A percentile compares a stretch with the other conserved stretches of the same genome.
These are phyloP conservation scores for Hydractinia echinata DNA, from an alignment of 30 jellyfish, hydroid and myxozoan species.

Conservation along the genomic window DNA sequence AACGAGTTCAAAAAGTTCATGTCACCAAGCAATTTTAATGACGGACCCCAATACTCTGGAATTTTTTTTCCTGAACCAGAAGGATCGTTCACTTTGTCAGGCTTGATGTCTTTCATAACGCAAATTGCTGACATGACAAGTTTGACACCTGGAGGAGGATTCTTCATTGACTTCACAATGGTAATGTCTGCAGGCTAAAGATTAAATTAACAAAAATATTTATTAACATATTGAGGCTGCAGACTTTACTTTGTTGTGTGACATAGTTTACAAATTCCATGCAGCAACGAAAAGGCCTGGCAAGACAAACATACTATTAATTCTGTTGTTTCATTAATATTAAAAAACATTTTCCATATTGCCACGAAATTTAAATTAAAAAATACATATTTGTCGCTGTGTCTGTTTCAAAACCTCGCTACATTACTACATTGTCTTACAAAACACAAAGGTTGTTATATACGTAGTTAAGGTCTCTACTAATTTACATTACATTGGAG, in stretches of 20 bases:
- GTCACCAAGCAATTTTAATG: conserved; percentile 94
- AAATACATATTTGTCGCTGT: too few species aligned
- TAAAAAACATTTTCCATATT: too few species aligned
- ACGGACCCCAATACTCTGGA: conserved; percentile 97
- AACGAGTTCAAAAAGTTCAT: conserved; percentile 78
- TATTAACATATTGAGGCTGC: neutral
- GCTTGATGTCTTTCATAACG: conserved; percentile 90
- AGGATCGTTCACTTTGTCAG: conserved; percentile 88
- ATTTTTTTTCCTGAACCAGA: conserved; percentile 96
- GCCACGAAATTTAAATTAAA: too few species aligned
- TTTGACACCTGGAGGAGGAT: conserved; percentile 97
- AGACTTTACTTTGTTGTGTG: neutral
- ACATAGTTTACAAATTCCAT: neutral
- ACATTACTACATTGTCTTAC: too few species aligned
- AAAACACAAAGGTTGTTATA: too few species aligned
- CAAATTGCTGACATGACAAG: conserved; percentile 98
- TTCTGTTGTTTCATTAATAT: too few species aligned
- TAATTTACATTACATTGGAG: too few species aligned
- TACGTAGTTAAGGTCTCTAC: too few species aligned
- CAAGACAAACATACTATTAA: too few species aligned
- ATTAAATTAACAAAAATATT: neutral
- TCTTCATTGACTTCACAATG: conserved; percentile 95
- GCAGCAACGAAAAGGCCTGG: too few species aligned
- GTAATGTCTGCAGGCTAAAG: conserved; percentile 94
- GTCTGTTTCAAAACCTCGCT: too few species aligned